Percentiles rank a stretch among this genome's conserved stretches.
These are phyloP conservation scores for Melanotaenia parkinsoni DNA, from an alignment of 2,797 vertebrate species.

Conservation along the genomic window DNA sequence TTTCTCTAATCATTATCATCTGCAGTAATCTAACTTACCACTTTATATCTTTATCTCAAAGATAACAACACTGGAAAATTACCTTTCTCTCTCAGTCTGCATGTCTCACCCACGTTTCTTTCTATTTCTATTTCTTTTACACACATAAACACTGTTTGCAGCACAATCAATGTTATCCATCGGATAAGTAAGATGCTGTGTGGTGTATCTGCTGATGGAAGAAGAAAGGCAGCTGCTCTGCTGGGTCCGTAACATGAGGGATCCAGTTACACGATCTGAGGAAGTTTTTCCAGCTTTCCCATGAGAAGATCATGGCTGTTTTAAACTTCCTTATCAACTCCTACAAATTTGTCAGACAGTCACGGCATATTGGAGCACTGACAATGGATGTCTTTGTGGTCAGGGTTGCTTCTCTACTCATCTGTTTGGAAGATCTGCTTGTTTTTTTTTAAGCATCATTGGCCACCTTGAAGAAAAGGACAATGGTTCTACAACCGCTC, in stretches of 20 bases:
- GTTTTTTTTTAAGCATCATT: constrained; percentile 77
- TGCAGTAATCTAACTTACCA: constrained; percentile 75
- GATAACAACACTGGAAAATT: constrained; percentile 64
- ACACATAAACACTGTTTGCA: constrained; percentile 24
- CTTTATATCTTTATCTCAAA: constrained; percentile 68
- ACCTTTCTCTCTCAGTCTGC: constrained; percentile 34
- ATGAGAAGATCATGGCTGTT: constrained; percentile 67
- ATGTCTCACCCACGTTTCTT: neutral
- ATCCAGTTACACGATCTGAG: constrained; percentile 73
- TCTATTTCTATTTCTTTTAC: constrained; percentile 15
- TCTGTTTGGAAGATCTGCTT: constrained; percentile 73
- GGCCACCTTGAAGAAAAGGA: constrained; percentile 69
- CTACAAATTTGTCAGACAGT: constrained; percentile 81
- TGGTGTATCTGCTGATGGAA: constrained; percentile 61
- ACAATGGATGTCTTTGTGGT: constrained; percentile 83
- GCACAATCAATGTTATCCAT: constrained; percentile 57
- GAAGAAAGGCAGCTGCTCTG: constrained; percentile 60
- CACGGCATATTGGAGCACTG: constrained; percentile 82
- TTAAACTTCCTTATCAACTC: constrained; percentile 79
- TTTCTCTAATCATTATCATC: constrained; percentile 76
- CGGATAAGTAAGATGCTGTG: constrained; percentile 44
- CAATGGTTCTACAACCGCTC: constrained; percentile 57
- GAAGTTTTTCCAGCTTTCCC: constrained; percentile 73
- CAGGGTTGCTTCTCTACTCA: constrained; percentile 53
- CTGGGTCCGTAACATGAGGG: constrained; percentile 73